Percentiles rank a stretch among this genome's conserved stretches.
These are phyloP conservation scores for Cavia porcellus DNA, from an alignment of 2,113 vertebrate genomes.

Conservation along the genomic window DNA sequence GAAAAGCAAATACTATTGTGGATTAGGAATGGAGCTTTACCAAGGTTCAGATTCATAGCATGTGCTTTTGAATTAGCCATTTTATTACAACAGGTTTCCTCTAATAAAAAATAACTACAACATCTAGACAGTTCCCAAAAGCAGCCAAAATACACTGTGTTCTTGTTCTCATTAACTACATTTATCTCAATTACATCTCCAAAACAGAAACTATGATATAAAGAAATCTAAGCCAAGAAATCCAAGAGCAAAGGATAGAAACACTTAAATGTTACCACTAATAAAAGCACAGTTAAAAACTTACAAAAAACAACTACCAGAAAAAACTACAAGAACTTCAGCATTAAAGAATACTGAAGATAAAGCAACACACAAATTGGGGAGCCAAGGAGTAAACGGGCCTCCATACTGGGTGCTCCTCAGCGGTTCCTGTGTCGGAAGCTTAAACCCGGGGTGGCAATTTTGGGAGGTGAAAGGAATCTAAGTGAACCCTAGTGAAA, in stretches of 20 bases:
- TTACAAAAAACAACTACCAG: not conserved
- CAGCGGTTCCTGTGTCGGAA: not conserved
- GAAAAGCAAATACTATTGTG: not conserved
- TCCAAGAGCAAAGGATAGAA: constrained; percentile 25
- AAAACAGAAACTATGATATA: not conserved
- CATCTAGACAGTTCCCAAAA: not conserved
- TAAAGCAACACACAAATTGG: not conserved
- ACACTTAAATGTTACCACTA: constrained; percentile 1
- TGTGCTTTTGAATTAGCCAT: not conserved
- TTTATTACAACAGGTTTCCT: not conserved
- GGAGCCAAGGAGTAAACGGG: not conserved
- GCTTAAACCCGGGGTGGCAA: not conserved
- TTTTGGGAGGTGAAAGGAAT: not conserved
- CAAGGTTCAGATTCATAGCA: not conserved
- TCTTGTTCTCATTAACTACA: constrained; percentile 37
- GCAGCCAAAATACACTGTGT: not conserved
- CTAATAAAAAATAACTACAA: not conserved
- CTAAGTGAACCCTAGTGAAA: not conserved
- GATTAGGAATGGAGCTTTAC: not conserved
- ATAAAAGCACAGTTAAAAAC: constrained; percentile 12
- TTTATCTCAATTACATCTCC: not conserved
- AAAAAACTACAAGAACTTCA: not conserved
- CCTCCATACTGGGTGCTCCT: not conserved
- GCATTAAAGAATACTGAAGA: not conserved
- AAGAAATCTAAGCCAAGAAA: constrained; percentile 51